Evolutionary conservation across 2,888 invertebrate genomes (phyloP).

Genomic region (Tenthredo scrophulariae): DNA sequence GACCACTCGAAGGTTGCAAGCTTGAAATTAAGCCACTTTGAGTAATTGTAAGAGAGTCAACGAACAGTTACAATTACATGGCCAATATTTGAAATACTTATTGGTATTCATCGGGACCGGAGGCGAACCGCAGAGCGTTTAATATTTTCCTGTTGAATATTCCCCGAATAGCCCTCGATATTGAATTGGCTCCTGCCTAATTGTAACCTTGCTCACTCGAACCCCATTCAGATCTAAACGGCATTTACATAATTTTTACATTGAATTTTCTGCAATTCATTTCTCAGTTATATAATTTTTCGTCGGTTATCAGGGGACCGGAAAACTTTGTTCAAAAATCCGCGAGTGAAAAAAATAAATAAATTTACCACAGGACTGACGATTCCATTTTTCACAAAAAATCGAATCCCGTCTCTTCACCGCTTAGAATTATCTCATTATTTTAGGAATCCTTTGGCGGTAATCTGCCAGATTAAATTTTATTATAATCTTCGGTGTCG

Average conservation of each 20-base stretch:
- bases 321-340: neutral
- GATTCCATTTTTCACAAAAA: neutral
- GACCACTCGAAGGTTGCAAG: slow-evolving; percentile 20
- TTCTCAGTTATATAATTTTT: slow-evolving; percentile 60
- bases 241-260: slow-evolving; percentile 77
- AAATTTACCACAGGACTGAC: neutral
- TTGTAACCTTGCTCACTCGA: slow-evolving; percentile 74
- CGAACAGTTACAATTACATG: slow-evolving; percentile 47
- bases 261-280: slow-evolving; percentile 71
- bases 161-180: slow-evolving; percentile 76
- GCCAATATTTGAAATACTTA: slow-evolving; percentile 51
- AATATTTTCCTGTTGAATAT: slow-evolving; percentile 75
- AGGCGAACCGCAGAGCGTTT: slow-evolving; percentile 65
- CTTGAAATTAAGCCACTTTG: slow-evolving; percentile 7
- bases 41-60: slow-evolving; percentile 29
- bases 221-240: slow-evolving; percentile 74
- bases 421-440: neutral
- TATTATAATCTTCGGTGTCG: neutral
- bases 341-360: neutral
- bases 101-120: slow-evolving; percentile 50
- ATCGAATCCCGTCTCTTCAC: neutral
- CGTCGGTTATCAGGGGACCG: neutral
- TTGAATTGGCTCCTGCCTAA: slow-evolving; percentile 77
- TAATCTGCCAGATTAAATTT: neutral
- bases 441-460: neutral